These are phyloP conservation scores for Oryzias curvinotus DNA, from an alignment of 2,113 vertebrate genomes.

Conservation along the genomic window DNA sequence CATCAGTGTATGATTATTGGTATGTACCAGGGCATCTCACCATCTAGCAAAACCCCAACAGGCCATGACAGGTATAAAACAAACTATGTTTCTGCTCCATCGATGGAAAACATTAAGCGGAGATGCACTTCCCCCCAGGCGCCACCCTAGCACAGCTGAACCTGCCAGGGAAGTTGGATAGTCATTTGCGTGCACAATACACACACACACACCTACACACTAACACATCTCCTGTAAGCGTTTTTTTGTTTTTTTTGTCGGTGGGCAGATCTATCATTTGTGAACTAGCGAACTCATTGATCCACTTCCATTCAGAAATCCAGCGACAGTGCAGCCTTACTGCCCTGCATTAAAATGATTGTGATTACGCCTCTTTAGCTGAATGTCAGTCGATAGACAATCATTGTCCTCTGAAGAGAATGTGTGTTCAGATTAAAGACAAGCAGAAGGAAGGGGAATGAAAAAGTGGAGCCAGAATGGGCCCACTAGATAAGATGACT, in stretches of 20 bases:
- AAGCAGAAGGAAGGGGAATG: no score
- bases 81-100: slow-evolving; percentile 56
- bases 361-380: slow-evolving; percentile 58
- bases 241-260: slow-evolving; percentile 41
- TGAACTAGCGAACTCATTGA: slow-evolving; percentile 63
- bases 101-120: slow-evolving; percentile 51
- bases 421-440: background rate
- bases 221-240: slow-evolving; percentile 36
- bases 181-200: slow-evolving; percentile 45
- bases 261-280: slow-evolving; percentile 64
- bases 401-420: slow-evolving; percentile 37
- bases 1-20: slow-evolving; percentile 63
- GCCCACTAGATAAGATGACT: no score
- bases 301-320: slow-evolving; percentile 63
- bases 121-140: slow-evolving; percentile 41
- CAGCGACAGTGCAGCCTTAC: slow-evolving; percentile 42
- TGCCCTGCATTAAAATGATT: slow-evolving; percentile 63
- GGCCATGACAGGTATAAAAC: slow-evolving; percentile 55
- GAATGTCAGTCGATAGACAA: slow-evolving; percentile 57
- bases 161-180: slow-evolving; percentile 56
- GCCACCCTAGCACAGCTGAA: slow-evolving; percentile 37
- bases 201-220: slow-evolving; percentile 13
- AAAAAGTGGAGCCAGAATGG: no score
- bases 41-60: slow-evolving; percentile 51
- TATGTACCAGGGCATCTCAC: slow-evolving; percentile 56